Conservation (phyloP, 1,140 invertebrate genomes). For the Drosophila rhopaloa region DNA sequence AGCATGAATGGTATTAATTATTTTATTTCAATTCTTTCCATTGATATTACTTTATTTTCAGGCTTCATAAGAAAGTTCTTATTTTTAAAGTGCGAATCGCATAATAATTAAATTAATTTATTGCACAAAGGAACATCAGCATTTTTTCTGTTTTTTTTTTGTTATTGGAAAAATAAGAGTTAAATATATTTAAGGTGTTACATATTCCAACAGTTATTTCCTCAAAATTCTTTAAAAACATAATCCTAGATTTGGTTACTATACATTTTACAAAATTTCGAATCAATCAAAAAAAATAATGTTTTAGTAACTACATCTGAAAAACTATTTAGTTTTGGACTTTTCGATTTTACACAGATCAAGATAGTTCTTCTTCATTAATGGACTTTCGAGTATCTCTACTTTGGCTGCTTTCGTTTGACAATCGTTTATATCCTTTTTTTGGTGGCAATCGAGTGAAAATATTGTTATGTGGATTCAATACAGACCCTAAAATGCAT, state of each 20-base stretch:
- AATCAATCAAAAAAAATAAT: neutral
- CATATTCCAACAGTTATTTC: neutral
- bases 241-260: too few species aligned
- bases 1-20: too few species aligned
- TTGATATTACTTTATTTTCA: too few species aligned
- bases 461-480: neutral
- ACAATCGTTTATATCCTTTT: neutral
- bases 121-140: neutral
- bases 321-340: neutral
- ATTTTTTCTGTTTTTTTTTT: neutral
- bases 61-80: neutral
- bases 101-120: neutral
- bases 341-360: slow-evolving; percentile 7
- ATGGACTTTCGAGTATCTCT: slow-evolving; percentile 14
- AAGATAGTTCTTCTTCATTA: neutral
- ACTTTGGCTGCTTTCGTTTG: slow-evolving; percentile 1
- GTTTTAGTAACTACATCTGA: slow-evolving; percentile 6
- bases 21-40: neutral
- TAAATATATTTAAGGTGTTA: neutral
- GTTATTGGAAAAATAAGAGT: neutral
- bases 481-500: slow-evolving; percentile 21
- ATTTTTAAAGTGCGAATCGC: slow-evolving; percentile 3
- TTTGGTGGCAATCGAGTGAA: neutral
- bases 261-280: too few species aligned
- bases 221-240: too few species aligned